Conservation (phyloP, 2,113 vertebrate species). For the Albula glossodonta region DNA sequence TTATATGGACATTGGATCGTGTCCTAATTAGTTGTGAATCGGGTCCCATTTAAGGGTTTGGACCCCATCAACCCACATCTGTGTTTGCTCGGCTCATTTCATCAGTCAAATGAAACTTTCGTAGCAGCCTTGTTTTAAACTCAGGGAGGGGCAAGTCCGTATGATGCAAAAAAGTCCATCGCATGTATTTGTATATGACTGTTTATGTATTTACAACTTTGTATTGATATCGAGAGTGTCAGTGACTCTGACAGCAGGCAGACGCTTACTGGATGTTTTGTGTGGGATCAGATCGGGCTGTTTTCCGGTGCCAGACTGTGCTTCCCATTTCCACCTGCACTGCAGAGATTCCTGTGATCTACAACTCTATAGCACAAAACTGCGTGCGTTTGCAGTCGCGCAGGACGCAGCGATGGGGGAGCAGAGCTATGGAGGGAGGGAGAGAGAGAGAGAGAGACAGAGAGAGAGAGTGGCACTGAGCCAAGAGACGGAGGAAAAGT, state of each 20-base stretch:
- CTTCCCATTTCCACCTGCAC: constrained; percentile 12
- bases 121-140: not conserved
- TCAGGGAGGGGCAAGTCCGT: not conserved
- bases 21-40: not conserved
- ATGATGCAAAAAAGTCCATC: no score
- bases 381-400: constrained; percentile 31
- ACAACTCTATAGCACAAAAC: constrained; percentile 25
- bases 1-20: not conserved
- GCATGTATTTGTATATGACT: not conserved
- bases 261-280: not conserved
- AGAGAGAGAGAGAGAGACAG: constrained; percentile 16
- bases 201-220: not conserved
- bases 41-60: not conserved
- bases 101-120: not conserved
- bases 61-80: not conserved
- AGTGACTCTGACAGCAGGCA: not conserved
- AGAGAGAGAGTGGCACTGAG: not conserved
- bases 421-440: not conserved
- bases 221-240: not conserved
- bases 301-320: not conserved
- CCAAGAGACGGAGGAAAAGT: constrained; percentile 6
- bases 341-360: constrained; percentile 26
- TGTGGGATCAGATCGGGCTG: not conserved
- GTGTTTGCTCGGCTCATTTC: not conserved
- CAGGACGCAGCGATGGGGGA: not conserved